Evolutionary conservation across 2,113 vertebrate species (phyloP), one percentile per base, ranked within the genome.

Genomic region (Hippocampus guttulatus): DNA sequence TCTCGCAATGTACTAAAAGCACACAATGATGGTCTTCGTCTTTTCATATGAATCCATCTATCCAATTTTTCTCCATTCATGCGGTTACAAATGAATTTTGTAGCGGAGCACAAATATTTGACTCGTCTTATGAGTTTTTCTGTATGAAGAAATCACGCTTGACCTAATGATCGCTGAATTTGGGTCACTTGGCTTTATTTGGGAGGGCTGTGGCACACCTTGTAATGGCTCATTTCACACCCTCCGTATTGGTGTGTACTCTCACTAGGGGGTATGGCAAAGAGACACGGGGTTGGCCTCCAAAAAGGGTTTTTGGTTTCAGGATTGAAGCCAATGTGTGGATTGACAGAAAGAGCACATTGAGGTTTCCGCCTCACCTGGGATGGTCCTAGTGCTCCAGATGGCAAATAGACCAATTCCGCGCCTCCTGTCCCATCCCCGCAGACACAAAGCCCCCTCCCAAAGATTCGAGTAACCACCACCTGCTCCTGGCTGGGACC

Each of bases 171-270:
- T 67, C 49, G 21, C 27, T 21, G 66, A 54, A 40, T 68, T 38
- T 54, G 49, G 51, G 47, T 68, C 27, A 68, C 49, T 40, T 68
- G 30, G 66, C 51, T 54, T 40, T 52, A 52, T 33, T 27, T 20
- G 49, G 49, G 21, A 67, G 51, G 63, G 71, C 38, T 75, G 79
- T 64, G 57, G 83, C 67, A 81, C 84, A 87, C 84, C 81, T 86
- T 77, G 81, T 84, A 84, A 88, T 86, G 85, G 81, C 85, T 86
- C 80, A 86, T 88, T 88, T 90, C 87, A 90, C 87, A 86, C 88
- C 81, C 76, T 77, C 78, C 76, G 23, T 86, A 86, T 80, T 83
- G 85, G 79, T 77, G 85, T 84, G 82, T 69, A 72, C 67, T 77
- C 78, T 81, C 82, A 84, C 81, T 69, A 43, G 76, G 76, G 76